These are phyloP conservation scores for Eurytoma adleriae DNA, from an alignment of 2,888 invertebrate genomes.

Conservation along the genomic window DNA sequence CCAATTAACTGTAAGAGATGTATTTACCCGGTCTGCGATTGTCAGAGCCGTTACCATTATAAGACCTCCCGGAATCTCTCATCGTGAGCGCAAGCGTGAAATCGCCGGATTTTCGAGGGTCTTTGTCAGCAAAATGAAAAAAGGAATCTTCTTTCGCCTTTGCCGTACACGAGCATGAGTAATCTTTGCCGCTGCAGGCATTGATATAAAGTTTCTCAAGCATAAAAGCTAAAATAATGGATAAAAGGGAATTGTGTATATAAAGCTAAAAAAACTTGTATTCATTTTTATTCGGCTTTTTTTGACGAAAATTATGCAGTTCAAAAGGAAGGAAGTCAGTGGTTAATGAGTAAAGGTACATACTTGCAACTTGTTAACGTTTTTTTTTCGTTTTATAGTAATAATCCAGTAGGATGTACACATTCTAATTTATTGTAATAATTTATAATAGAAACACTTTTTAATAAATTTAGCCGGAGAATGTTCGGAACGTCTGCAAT, in stretches of 20 bases:
- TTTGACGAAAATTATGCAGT: constrained; percentile 13
- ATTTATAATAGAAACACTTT: too few species aligned
- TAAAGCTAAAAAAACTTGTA: constrained; percentile 4
- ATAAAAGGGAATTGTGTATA: constrained; percentile 25
- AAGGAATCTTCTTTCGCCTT: constrained; percentile 31
- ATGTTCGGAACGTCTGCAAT: too few species aligned
- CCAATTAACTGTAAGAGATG: constrained; percentile 45
- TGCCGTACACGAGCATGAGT: constrained; percentile 48
- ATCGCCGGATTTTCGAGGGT: constrained; percentile 56
- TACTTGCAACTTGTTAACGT: background rate
- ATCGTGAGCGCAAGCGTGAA: constrained; percentile 54
- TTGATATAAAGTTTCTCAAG: constrained; percentile 46
- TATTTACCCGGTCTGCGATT: constrained; percentile 47
- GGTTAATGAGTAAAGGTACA: constrained; percentile 12
- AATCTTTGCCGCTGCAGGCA: constrained; percentile 40
- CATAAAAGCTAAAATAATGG: constrained; percentile 50
- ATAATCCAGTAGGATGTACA: too few species aligned
- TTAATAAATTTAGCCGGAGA: too few species aligned
- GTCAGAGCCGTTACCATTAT: constrained; percentile 45
- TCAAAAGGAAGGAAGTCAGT: constrained; percentile 42
- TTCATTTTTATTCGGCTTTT: constrained; percentile 11
- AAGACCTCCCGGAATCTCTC: constrained; percentile 49
- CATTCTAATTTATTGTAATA: too few species aligned
- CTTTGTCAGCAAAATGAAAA: constrained; percentile 53
- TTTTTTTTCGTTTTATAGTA: too few species aligned